Conservation (phyloP, 1,140 invertebrate genomes). For the Batillaria attramentaria region DNA sequence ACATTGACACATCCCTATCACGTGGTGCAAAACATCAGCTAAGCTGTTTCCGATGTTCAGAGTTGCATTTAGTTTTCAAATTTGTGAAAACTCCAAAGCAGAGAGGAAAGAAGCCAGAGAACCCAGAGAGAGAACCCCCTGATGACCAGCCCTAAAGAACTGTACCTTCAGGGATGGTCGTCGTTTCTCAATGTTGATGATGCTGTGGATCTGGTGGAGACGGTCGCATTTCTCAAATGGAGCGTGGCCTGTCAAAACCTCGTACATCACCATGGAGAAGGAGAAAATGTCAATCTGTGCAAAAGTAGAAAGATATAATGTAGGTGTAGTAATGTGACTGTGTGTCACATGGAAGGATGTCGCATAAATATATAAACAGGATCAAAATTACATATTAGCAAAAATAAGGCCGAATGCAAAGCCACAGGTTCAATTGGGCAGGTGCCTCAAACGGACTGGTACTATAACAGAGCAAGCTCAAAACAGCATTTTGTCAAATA, state of each 20-base stretch:
- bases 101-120: background rate
- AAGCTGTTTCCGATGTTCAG: constrained; percentile 1
- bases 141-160: background rate
- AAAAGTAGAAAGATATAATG: background rate
- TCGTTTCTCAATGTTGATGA: constrained; percentile 51
- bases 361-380: no score
- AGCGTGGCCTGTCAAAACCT: constrained; percentile 58
- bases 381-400: no score
- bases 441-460: no score
- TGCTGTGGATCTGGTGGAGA: constrained; percentile 49
- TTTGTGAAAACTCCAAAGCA: background rate
- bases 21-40: background rate
- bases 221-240: constrained; percentile 59
- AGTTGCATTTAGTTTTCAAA: background rate
- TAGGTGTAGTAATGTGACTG: background rate
- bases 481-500: background rate
- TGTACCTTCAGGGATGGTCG: constrained; percentile 59
- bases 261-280: constrained; percentile 62
- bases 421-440: no score
- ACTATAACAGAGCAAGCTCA: no score
- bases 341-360: no score
- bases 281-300: constrained; percentile 68
- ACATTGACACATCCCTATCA: no score
- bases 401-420: no score
- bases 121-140: background rate